Evolutionary conservation across 2,888 invertebrate genomes (phyloP).

Genomic region (Euplagia quadripunctaria): DNA sequence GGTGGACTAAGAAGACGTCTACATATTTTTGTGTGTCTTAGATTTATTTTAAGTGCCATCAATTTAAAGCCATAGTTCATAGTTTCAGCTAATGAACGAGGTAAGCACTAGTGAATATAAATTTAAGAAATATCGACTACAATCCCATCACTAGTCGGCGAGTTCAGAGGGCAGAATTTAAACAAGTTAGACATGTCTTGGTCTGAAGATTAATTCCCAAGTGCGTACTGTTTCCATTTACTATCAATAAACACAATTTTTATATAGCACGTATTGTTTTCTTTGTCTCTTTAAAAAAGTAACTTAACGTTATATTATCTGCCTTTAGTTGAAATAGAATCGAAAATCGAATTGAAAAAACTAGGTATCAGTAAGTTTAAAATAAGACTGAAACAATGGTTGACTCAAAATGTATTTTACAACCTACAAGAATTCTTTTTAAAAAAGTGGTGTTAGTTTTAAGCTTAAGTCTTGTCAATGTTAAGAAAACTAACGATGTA

Average conservation of each 20-base stretch:
- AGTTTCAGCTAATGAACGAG: not conserved
- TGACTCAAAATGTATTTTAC: too few species aligned
- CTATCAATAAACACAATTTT: not conserved
- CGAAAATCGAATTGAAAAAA: too few species aligned
- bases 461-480: too few species aligned
- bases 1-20: not conserved
- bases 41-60: not conserved
- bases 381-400: too few species aligned
- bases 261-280: not conserved
- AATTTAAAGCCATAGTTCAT: not conserved
- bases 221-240: constrained; percentile 15
- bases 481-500: too few species aligned
- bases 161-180: constrained; percentile 29
- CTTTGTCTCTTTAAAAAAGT: not conserved
- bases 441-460: too few species aligned
- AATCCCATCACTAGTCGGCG: constrained; percentile 23
- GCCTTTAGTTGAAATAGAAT: too few species aligned
- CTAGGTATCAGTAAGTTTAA: too few species aligned
- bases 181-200: constrained; percentile 41
- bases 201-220: constrained; percentile 38
- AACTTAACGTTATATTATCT: not conserved
- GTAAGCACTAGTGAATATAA: too few species aligned
- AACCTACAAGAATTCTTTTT: too few species aligned
- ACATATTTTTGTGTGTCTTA: not conserved
- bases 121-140: not conserved